A percentile compares a stretch with the other conserved stretches of the same genome.
Evolutionary conservation across 2,888 invertebrate genomes (phyloP).

Genomic region (Drosophila falleni): DNA sequence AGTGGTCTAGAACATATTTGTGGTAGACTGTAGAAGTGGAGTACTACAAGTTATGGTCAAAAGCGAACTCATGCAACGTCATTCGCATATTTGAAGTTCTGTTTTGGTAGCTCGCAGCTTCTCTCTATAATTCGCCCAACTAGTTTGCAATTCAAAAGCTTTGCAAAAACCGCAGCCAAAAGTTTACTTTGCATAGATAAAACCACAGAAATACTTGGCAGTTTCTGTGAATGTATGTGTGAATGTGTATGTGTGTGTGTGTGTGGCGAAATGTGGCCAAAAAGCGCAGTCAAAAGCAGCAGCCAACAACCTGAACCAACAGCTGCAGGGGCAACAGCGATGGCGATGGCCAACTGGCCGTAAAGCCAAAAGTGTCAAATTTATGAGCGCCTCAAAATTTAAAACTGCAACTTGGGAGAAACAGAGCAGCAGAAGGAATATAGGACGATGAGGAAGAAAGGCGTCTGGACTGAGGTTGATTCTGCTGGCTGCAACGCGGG

Average conservation of each 20-base stretch:
- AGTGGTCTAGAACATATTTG: neutral
- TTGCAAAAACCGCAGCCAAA: conserved; percentile 62
- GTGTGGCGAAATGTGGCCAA: conserved; percentile 42
- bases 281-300: conserved; percentile 35
- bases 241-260: conserved; percentile 20
- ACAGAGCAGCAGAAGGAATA: neutral
- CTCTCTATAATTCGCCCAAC: conserved; percentile 44
- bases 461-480: conserved; percentile 9
- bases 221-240: conserved; percentile 33
- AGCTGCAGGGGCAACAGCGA: neutral
- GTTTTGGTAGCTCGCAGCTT: conserved; percentile 1
- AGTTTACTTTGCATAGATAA: conserved; percentile 78
- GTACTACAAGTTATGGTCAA: conserved; percentile 1
- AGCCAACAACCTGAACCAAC: conserved; percentile 10
- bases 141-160: conserved; percentile 54
- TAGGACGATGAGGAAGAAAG: too few species aligned
- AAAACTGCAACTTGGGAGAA: conserved; percentile 50
- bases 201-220: conserved; percentile 74
- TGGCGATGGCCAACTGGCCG: conserved; percentile 39
- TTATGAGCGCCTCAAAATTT: conserved; percentile 80
- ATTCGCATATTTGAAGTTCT: conserved; percentile 14
- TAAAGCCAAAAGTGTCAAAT: conserved; percentile 78
- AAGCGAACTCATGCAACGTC: conserved; percentile 9
- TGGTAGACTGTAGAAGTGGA: neutral
- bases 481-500: conserved; percentile 30